These are phyloP conservation scores for Pogoniulus pusillus DNA, from an alignment of 2,797 vertebrate species.

Conservation along the genomic window DNA sequence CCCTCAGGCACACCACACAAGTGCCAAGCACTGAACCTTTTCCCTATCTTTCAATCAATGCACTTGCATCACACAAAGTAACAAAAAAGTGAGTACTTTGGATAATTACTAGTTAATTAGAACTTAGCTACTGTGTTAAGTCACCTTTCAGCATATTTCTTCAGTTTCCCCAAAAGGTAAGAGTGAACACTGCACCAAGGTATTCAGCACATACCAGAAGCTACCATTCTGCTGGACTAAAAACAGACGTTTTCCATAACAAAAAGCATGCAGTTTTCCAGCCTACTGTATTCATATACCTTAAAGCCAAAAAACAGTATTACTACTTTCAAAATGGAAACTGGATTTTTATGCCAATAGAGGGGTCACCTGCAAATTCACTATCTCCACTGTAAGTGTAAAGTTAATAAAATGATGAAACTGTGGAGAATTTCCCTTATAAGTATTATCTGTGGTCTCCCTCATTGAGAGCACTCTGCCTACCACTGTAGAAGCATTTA, in stretches of 20 bases:
- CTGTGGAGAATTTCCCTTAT: background rate
- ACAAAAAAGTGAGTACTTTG: background rate
- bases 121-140: background rate
- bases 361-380: background rate
- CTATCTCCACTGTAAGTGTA: background rate
- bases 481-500: background rate
- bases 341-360: background rate
- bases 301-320: background rate
- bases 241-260: background rate
- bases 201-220: background rate
- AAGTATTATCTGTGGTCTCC: background rate
- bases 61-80: background rate
- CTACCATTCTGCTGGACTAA: background rate
- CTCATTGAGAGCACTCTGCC: background rate
- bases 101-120: background rate
- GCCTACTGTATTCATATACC: background rate
- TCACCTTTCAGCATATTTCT: background rate
- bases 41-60: background rate
- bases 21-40: background rate
- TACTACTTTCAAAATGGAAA: background rate
- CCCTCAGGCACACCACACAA: background rate
- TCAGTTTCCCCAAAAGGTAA: background rate
- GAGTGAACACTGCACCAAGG: background rate
- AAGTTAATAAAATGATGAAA: background rate
- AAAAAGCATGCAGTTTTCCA: background rate